Percentiles rank a stretch among this genome's conserved stretches.
These are phyloP conservation scores for Apodemia hepburni DNA, from an alignment of 2,888 invertebrate genomes.

Conservation along the genomic window DNA sequence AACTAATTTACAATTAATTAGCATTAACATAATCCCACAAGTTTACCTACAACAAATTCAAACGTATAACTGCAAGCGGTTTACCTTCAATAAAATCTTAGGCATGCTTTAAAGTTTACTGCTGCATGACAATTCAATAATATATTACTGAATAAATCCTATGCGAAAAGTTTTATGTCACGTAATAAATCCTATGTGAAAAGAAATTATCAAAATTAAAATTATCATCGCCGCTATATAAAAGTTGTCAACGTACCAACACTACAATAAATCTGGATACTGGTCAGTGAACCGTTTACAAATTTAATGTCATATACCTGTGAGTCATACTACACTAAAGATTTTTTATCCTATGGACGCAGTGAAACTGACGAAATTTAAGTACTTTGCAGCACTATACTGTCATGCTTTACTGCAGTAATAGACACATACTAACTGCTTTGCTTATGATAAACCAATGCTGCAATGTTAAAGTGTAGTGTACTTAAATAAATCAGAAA, in stretches of 20 bases:
- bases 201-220: background rate
- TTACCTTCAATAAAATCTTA: background rate
- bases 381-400: background rate
- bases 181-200: background rate
- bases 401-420: background rate
- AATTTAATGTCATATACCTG: background rate
- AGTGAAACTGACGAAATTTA: background rate
- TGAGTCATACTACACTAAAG: background rate
- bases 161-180: too few species aligned
- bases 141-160: too few species aligned
- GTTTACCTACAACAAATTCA: background rate
- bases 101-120: background rate
- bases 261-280: too few species aligned
- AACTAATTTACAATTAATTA: too few species aligned
- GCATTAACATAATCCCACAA: background rate
- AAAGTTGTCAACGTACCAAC: background rate
- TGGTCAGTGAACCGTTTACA: background rate
- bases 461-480: background rate
- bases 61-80: background rate
- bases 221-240: background rate
- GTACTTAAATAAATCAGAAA: constrained; percentile 2
- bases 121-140: background rate
- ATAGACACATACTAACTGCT: background rate
- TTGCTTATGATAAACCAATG: background rate
- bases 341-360: background rate